These are phyloP conservation scores for Lepidurus arcticus DNA, from an alignment of 1,140 invertebrate genomes.

Conservation along the genomic window DNA sequence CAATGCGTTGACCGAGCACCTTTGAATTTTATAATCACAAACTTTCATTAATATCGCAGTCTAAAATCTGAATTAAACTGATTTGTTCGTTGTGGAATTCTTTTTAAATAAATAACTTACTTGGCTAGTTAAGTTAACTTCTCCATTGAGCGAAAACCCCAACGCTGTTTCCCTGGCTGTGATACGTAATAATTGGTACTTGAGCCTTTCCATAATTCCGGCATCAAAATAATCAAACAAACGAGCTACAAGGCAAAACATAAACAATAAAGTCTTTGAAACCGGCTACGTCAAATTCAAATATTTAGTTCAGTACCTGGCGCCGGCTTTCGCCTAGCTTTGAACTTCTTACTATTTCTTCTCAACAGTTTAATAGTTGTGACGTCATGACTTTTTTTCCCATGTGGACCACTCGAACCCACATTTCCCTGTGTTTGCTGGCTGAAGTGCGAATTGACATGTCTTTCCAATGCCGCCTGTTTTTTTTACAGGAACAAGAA, in stretches of 20 bases:
- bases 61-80: background rate
- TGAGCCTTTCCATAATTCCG: conserved; percentile 78
- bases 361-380: conserved; percentile 66
- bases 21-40: conserved; percentile 39
- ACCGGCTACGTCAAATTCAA: conserved; percentile 32
- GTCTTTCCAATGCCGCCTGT: conserved; percentile 76
- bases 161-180: conserved; percentile 57
- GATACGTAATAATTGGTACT: conserved; percentile 58
- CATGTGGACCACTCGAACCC: conserved; percentile 43
- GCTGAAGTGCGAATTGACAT: conserved; percentile 88
- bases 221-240: conserved; percentile 83
- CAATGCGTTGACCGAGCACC: conserved; percentile 57
- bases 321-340: conserved; percentile 67
- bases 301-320: conserved; percentile 38
- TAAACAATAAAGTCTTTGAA: conserved; percentile 43
- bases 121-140: conserved; percentile 59
- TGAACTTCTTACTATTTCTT: conserved; percentile 75
- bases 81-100: background rate
- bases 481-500: too few species aligned
- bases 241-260: conserved; percentile 52
- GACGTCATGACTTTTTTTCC: conserved; percentile 60
- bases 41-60: background rate
- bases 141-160: conserved; percentile 46
- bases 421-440: conserved; percentile 47
- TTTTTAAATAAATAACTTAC: conserved; percentile 45